Base-by-base conservation (phyloP, 2,113 vertebrate species). In the Dolichallabes microphthalmus region DNA sequence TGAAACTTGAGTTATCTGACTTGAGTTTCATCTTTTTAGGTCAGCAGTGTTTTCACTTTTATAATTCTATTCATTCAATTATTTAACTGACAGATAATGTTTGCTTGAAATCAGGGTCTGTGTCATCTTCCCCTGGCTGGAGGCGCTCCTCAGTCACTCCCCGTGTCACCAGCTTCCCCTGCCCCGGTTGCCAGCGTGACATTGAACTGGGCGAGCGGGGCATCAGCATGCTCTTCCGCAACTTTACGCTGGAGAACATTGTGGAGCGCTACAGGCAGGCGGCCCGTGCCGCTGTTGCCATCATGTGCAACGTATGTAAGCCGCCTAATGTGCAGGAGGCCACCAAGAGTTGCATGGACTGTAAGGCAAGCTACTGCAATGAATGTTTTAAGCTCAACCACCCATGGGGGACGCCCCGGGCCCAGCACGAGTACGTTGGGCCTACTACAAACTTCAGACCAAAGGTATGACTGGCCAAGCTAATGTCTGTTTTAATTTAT, bases 331-430 rank as follows among this genome's bases (percentile, higher is more conserved):
- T 91, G 83, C 97, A 98, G 74, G 98, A 99, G 89, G 98, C 98
- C 50, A 99, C 98, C 0, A 99, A 99, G 93, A 99, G 97, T 92
- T 99, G 98, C 91, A 95, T 99, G 97, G 98, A 99, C 93, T 99
- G 98, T 91, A 97, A 96, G 89, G 96, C 97, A 3, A 99, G 96
- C 93, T 99, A 96, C 89, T 99, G 98, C 90, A 99, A 99, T 0
- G 97, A 99, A 77, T 99, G 97, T 92, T 99, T 98, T 93, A 99
- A 99, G 91, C 87, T 97, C 55, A 93, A 98, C 88, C 98, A 99
- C 85, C 98, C 98, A 0, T 99, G 98, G 98, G 97, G 98, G 0
- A 99, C 97, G 0, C 91, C 95, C 63, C 98, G 96, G 92, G 98
- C 98, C 50, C 98, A 98, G 89, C 98, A 99, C 2, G 98, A 99